These are phyloP conservation scores for Loris lydekkerianus DNA, from an alignment of 2,797 vertebrate genomes.

Conservation along the genomic window DNA sequence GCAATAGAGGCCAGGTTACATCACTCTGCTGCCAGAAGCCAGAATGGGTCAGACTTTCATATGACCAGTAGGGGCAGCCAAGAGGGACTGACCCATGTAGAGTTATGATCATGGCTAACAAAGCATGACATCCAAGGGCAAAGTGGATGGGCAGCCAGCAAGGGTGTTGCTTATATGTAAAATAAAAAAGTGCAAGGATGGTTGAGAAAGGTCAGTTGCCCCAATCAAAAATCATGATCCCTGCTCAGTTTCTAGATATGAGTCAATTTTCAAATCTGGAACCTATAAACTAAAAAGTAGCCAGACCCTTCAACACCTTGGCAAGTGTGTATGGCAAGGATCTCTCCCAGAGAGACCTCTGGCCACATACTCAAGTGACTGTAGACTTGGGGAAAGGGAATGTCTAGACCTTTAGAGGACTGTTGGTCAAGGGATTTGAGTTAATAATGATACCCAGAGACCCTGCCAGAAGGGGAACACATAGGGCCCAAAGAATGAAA, in stretches of 20 bases:
- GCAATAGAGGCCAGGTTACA: not conserved
- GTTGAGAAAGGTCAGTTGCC: not conserved
- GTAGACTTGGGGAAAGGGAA: not conserved
- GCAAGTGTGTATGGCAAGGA: not conserved
- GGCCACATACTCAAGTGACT: not conserved
- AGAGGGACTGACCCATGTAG: not conserved
- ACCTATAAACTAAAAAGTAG: not conserved
- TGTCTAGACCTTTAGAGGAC: not conserved
- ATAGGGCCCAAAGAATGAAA: not conserved
- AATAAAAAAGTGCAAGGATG: not conserved
- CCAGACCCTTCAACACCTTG: not conserved
- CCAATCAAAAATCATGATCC: not conserved
- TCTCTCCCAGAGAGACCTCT: not conserved
- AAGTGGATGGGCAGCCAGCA: not conserved
- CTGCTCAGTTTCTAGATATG: not conserved
- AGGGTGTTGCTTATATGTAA: not conserved
- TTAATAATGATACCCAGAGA: not conserved
- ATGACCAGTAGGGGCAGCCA: not conserved
- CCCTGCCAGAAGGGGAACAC: not conserved
- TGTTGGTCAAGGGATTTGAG: not conserved
- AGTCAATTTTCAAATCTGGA: constrained; percentile 8
- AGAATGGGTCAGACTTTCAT: not conserved
- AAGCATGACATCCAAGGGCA: not conserved
- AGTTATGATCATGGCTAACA: not conserved
- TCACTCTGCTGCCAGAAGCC: not conserved